These are phyloP conservation scores for Trichonephila clavipes DNA, from an alignment of 1,140 invertebrate genomes.

Conservation along the genomic window DNA sequence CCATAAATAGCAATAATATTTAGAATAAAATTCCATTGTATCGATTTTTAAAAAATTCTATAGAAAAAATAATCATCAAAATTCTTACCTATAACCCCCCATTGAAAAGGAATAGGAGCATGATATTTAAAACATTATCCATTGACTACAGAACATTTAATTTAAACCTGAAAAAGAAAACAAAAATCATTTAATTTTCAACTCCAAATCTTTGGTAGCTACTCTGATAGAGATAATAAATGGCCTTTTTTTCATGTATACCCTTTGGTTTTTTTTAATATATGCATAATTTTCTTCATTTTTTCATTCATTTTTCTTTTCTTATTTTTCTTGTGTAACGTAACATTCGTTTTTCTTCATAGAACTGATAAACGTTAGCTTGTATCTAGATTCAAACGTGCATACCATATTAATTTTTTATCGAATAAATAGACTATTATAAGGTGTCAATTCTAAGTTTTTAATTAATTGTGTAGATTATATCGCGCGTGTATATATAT, in stretches of 20 bases:
- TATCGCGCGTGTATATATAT: neutral
- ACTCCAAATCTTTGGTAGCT: neutral
- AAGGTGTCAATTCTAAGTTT: neutral
- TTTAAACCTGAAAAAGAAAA: neutral
- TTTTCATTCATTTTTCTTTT: too few relatives aligned
- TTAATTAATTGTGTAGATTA: constrained; percentile 1
- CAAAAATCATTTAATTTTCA: neutral
- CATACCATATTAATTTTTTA: neutral
- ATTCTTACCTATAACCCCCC: too few relatives aligned
- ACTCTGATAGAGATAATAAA: neutral
- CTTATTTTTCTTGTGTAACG: neutral
- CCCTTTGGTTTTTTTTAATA: neutral
- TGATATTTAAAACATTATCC: too few relatives aligned
- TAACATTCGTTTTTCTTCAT: neutral
- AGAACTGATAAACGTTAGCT: neutral
- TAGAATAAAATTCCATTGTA: too few relatives aligned
- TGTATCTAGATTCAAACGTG: neutral
- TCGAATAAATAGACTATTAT: neutral
- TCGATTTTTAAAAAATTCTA: too few relatives aligned
- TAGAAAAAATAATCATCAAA: too few relatives aligned
- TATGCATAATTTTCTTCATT: too few relatives aligned
- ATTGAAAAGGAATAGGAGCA: too few relatives aligned
- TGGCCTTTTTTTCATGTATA: neutral
- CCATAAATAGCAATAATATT: too few relatives aligned
- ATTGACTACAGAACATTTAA: neutral